These are phyloP conservation scores for Erebia palarica DNA, from an alignment of 2,888 invertebrate genomes.

Conservation along the genomic window DNA sequence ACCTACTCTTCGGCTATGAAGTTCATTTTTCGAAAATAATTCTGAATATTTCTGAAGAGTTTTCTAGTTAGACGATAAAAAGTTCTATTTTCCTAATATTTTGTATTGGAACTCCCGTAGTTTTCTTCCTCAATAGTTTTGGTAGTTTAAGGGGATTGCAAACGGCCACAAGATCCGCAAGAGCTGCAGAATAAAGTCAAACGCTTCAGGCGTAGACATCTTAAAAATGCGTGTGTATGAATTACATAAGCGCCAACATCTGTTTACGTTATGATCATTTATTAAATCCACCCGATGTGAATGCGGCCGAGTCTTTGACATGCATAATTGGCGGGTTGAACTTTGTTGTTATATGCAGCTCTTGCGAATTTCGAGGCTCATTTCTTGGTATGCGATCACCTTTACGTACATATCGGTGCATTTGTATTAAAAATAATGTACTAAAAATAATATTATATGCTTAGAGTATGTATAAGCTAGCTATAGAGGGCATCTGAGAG, in stretches of 20 bases:
- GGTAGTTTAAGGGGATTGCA: slow-evolving; percentile 52
- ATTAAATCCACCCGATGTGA: neutral
- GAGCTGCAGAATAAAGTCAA: neutral
- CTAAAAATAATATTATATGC: slow-evolving; percentile 76
- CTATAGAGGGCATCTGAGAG: no score
- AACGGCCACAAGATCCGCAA: neutral
- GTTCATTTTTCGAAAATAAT: slow-evolving; percentile 25
- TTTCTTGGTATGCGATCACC: neutral
- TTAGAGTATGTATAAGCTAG: no score
- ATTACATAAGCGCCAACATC: no score
- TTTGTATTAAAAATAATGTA: slow-evolving; percentile 71
- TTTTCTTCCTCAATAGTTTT: slow-evolving; percentile 70
- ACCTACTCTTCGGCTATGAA: neutral
- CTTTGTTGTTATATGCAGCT: neutral
- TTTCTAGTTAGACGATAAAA: slow-evolving; percentile 68
- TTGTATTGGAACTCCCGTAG: slow-evolving; percentile 71
- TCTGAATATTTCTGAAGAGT: slow-evolving; percentile 66
- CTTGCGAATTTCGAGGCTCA: neutral
- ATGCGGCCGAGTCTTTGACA: neutral
- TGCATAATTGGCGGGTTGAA: neutral
- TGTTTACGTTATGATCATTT: neutral
- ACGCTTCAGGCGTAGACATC: neutral
- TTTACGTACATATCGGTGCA: slow-evolving; percentile 73
- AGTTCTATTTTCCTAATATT: slow-evolving; percentile 79
- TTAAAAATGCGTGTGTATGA: neutral